Conservation (phyloP, 2,888 invertebrate genomes). For the Pemphredon lugubris region DNA sequence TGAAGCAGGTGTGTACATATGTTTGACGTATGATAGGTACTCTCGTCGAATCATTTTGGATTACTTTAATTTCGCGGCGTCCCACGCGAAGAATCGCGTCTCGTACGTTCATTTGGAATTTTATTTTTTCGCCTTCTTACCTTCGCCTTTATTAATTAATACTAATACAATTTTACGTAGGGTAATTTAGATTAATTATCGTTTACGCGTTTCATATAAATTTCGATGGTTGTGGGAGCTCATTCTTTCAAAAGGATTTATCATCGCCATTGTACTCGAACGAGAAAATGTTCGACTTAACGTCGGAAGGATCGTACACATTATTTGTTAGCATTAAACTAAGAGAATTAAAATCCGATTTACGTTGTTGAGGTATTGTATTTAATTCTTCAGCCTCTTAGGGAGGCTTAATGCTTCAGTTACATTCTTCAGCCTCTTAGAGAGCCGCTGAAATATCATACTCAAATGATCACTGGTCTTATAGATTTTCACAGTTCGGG, state of each 20-base stretch:
- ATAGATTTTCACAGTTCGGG: slow-evolving; percentile 33
- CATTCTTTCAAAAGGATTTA: too few species aligned
- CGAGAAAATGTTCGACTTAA: background rate
- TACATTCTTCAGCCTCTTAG: slow-evolving; percentile 54
- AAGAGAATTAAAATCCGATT: slow-evolving; percentile 2
- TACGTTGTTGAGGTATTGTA: background rate
- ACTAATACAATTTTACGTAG: too few species aligned
- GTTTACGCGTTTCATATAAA: too few species aligned
- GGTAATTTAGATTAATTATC: too few species aligned
- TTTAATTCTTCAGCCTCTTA: slow-evolving; percentile 52
- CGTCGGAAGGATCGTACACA: slow-evolving; percentile 1
- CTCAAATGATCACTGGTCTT: slow-evolving; percentile 46
- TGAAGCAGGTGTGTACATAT: slow-evolving; percentile 27
- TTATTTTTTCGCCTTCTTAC: background rate
- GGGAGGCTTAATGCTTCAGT: too few species aligned
- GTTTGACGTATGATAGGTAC: slow-evolving; percentile 33
- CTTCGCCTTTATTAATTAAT: too few species aligned
- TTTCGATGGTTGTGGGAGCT: too few species aligned
- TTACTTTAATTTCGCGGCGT: slow-evolving; percentile 46
- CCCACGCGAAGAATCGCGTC: slow-evolving; percentile 17
- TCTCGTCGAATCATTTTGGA: slow-evolving; percentile 36
- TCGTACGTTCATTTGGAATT: background rate
- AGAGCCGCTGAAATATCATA: slow-evolving; percentile 42
- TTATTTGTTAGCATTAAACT: slow-evolving; percentile 19
- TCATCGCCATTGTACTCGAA: too few species aligned